Conservation (phyloP, 2,797 vertebrate species). For the Emydoidea blandingii region DNA sequence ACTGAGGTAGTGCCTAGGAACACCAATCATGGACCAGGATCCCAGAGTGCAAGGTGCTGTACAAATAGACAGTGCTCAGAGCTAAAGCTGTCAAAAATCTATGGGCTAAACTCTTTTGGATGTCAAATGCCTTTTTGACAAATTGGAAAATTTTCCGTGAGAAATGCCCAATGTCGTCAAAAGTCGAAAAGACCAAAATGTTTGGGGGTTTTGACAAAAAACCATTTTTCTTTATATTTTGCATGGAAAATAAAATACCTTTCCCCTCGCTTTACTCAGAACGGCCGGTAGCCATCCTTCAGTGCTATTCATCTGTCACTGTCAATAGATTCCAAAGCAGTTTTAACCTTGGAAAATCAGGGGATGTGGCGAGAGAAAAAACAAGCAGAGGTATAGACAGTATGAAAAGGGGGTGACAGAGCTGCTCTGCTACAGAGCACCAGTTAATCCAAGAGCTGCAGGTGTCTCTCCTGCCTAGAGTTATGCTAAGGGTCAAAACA, state of each 20-base stretch:
- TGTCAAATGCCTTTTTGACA: too few species aligned
- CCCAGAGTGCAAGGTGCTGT: neutral
- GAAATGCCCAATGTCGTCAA: too few species aligned
- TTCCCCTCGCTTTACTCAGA: too few species aligned
- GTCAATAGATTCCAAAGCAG: neutral
- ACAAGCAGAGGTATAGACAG: neutral
- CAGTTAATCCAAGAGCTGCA: neutral
- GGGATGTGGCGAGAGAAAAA: neutral
- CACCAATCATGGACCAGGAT: neutral
- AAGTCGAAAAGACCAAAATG: too few species aligned
- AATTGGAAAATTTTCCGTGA: too few species aligned
- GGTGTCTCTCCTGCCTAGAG: neutral
- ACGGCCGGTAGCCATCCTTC: too few species aligned
- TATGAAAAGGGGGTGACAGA: neutral
- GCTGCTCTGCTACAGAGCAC: neutral
- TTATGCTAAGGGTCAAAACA: neutral
- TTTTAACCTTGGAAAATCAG: neutral
- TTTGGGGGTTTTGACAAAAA: too few species aligned
- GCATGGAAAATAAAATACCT: too few species aligned
- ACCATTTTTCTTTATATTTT: too few species aligned
- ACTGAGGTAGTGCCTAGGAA: too few species aligned
- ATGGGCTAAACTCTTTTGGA: neutral
- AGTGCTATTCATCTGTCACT: neutral
- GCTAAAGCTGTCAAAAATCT: neutral
- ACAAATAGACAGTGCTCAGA: neutral